phyloP scores from a whole-genome alignment of 2,113 vertebrate genomes.

The Rhinogobius similis region DNA sequence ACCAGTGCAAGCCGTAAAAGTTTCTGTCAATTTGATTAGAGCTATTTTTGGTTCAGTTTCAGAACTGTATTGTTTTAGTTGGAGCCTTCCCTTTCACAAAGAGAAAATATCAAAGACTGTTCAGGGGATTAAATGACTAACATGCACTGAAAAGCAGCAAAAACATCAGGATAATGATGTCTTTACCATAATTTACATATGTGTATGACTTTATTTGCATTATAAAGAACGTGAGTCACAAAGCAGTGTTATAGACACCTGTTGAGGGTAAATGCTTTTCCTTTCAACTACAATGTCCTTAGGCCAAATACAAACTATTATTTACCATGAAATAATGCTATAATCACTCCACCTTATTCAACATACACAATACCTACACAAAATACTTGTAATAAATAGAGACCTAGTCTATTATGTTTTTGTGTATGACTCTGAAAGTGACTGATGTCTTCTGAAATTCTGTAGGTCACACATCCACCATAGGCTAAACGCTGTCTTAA shows the following conservation, averaged over 20 bases:
- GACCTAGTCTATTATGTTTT: no score
- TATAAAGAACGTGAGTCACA: neutral
- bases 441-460: no score
- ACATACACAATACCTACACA: neutral
- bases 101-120: neutral
- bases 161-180: conserved; percentile 6
- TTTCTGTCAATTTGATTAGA: neutral
- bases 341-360: neutral
- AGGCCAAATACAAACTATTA: neutral
- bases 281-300: neutral
- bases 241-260: neutral
- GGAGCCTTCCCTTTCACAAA: neutral
- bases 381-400: no score
- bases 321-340: no score
- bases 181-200: conserved; percentile 2
- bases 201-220: neutral
- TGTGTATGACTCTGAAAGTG: no score
- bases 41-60: neutral
- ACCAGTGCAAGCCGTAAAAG: neutral
- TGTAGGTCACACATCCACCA: no score
- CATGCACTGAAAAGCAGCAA: neutral
- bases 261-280: neutral
- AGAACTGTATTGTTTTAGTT: neutral
- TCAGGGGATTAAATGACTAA: neutral
- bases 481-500: no score